Percentiles rank a stretch among this genome's conserved stretches.
These are phyloP conservation scores for Poeciliopsis turrubarensis DNA, from an alignment of 2,113 vertebrate species.

Conservation along the genomic window DNA sequence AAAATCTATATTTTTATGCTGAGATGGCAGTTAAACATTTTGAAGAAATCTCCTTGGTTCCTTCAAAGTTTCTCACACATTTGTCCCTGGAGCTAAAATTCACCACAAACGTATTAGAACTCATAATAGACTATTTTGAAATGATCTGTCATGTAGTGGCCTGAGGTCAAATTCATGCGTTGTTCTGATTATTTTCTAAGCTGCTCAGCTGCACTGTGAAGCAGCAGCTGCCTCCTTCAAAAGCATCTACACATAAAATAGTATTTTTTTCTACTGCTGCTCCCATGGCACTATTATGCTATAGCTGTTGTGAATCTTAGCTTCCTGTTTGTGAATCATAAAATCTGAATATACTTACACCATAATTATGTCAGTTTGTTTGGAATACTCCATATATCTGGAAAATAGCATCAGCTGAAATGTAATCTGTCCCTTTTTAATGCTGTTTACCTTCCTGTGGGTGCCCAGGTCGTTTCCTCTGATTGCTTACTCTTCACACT, in stretches of 20 bases:
- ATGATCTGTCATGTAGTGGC: neutral
- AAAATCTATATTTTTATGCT: neutral
- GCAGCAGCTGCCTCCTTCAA: neutral
- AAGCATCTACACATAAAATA: neutral
- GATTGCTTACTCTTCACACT: slow-evolving; percentile 10
- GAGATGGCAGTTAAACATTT: neutral
- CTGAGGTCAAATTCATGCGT: neutral
- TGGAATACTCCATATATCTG: neutral
- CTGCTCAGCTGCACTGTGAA: neutral
- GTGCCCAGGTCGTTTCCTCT: slow-evolving; percentile 10
- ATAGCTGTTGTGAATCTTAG: too few species aligned
- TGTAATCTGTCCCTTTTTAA: neutral
- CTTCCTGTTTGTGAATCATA: neutral
- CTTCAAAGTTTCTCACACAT: neutral
- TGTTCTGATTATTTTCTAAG: neutral
- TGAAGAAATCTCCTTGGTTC: neutral
- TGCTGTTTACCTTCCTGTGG: neutral
- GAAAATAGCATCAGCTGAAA: neutral
- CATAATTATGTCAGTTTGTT: neutral
- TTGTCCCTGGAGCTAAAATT: neutral
- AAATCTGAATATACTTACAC: slow-evolving; percentile 3
- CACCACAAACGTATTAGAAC: neutral
- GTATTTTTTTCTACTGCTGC: too few species aligned
- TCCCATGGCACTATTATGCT: neutral
- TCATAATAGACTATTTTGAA: neutral